phyloP scores from a whole-genome alignment of 2,797 vertebrate genomes.

The Phoeniculus purpureus region DNA sequence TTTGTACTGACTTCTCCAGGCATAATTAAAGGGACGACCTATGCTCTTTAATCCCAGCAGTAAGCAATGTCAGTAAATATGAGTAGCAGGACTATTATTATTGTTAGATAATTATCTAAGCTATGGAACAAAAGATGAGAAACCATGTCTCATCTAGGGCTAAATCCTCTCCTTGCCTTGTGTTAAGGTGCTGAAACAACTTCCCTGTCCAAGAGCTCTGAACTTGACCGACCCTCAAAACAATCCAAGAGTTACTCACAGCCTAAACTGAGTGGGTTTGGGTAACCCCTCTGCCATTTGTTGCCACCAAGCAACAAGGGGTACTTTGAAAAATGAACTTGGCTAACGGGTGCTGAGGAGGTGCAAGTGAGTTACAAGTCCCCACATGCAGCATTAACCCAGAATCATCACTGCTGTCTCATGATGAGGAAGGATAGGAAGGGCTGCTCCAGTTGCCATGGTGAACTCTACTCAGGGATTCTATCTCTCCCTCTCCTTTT shows the following conservation, averaged over 20 bases:
- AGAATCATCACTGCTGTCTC: not conserved
- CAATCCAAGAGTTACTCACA: not conserved
- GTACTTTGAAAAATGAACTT: not conserved
- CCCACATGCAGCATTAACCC: not conserved
- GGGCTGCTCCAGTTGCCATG: constrained; percentile 28
- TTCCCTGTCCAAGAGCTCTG: not conserved
- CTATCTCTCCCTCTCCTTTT: not conserved
- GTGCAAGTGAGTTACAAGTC: not conserved
- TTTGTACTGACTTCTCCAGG: constrained; percentile 66
- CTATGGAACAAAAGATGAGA: not conserved
- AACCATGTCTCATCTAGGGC: not conserved
- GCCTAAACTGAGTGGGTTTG: not conserved
- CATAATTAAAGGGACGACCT: constrained; percentile 24
- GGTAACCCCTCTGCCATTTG: not conserved
- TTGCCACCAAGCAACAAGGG: not conserved
- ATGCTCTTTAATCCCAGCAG: constrained; percentile 33
- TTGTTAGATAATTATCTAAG: not conserved
- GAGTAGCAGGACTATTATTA: not conserved
- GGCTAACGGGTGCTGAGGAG: not conserved
- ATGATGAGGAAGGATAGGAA: not conserved
- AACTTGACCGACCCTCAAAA: not conserved
- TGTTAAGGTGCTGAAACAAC: not conserved
- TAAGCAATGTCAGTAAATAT: not conserved
- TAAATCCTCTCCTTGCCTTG: not conserved
- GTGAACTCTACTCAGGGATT: not conserved